Conservation (phyloP, 2,797 vertebrate genomes). For the Xiphorhynchus erythropygius region DNA sequence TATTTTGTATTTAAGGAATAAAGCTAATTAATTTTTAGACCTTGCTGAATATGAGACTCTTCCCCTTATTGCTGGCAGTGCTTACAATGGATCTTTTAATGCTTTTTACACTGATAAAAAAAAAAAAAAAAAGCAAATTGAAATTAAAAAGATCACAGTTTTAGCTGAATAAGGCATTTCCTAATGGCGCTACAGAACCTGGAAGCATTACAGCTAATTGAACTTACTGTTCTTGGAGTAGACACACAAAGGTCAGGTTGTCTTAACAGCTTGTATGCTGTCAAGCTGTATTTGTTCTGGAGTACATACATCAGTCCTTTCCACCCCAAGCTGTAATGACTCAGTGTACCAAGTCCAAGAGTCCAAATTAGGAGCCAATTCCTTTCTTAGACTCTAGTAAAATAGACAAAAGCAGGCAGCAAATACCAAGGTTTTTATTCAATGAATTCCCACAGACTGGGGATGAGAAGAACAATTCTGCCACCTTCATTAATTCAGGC, state of each 20-base stretch:
- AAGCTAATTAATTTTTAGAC: constrained; percentile 17
- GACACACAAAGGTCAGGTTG: constrained; percentile 50
- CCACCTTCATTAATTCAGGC: background rate
- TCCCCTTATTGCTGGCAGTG: background rate
- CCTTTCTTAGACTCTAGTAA: background rate
- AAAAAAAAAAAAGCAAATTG: background rate
- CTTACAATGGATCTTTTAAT: background rate
- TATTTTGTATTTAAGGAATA: background rate
- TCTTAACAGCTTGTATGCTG: constrained; percentile 36
- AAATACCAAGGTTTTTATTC: background rate
- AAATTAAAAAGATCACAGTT: background rate
- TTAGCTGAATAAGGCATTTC: constrained; percentile 52
- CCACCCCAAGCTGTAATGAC: background rate
- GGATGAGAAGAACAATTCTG: background rate
- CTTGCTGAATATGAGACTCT: background rate
- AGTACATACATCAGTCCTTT: constrained; percentile 17
- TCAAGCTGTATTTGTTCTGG: constrained; percentile 33
- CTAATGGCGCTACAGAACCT: constrained; percentile 22
- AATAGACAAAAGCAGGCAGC: background rate
- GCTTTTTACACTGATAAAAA: background rate
- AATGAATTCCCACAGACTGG: background rate
- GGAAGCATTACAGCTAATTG: constrained; percentile 38
- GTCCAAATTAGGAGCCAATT: background rate
- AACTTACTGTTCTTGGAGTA: constrained; percentile 16
- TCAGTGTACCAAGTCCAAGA: background rate